phyloP scores from a whole-genome alignment of 1,140 invertebrate species.

The Aphis craccivora region DNA sequence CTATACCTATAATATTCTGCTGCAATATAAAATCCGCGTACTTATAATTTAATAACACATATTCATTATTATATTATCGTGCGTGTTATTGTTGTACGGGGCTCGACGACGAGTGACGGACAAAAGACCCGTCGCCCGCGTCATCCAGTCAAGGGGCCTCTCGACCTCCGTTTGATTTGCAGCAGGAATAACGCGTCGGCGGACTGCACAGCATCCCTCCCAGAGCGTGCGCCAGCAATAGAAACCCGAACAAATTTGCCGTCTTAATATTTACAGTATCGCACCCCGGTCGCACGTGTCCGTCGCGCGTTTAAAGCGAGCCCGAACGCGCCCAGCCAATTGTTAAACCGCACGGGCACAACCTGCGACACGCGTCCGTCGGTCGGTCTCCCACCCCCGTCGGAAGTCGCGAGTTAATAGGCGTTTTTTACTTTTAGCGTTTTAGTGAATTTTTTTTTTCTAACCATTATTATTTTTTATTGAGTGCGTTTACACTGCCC shows the following conservation, averaged over 20 bases:
- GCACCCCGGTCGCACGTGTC: neutral
- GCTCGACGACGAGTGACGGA: neutral
- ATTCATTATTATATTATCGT: neutral
- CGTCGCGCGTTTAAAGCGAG: neutral
- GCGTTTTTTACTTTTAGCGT: neutral
- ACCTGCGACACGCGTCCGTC: slow-evolving; percentile 19
- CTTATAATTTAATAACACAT: too few species aligned
- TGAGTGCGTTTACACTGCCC: neutral
- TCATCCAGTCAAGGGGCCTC: slow-evolving; percentile 39
- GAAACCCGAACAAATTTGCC: slow-evolving; percentile 49
- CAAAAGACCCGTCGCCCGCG: neutral
- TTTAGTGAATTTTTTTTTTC: neutral
- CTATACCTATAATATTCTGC: too few species aligned
- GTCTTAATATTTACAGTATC: slow-evolving; percentile 58
- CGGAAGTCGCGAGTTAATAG: neutral
- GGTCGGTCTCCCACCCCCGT: neutral
- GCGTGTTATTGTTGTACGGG: neutral
- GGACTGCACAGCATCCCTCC: neutral
- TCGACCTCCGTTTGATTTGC: slow-evolving; percentile 12
- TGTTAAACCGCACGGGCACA: slow-evolving; percentile 35
- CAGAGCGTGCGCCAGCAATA: slow-evolving; percentile 5
- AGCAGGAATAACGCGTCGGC: neutral
- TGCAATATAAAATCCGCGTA: too few species aligned
- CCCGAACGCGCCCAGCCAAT: slow-evolving; percentile 36
- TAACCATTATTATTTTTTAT: slow-evolving; percentile 11